A percentile compares a stretch with the other conserved stretches of the same genome.
Conservation (phyloP, 2,888 invertebrate genomes). For the Pristionchus mayeri region DNA sequence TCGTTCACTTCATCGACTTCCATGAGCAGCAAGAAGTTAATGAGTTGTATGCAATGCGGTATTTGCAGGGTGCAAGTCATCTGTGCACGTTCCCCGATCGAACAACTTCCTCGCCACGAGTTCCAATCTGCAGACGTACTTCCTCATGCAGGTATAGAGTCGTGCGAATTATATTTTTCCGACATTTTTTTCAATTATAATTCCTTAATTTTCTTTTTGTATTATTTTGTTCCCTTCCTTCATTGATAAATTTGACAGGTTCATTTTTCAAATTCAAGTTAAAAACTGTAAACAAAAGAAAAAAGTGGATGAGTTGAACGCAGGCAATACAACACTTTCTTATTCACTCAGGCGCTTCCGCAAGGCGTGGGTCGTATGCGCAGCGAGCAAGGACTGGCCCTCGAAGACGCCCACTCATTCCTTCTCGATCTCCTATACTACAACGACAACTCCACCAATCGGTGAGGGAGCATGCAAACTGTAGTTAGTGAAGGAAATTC, state of each 20-base stretch:
- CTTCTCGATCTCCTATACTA: slow-evolving; percentile 95
- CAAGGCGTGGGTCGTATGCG: slow-evolving; percentile 78
- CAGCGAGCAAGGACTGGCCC: slow-evolving; percentile 56
- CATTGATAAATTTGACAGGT: no score
- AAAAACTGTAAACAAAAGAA: no score
- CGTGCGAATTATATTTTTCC: background rate
- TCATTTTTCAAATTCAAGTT: no score
- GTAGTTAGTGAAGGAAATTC: slow-evolving; percentile 62
- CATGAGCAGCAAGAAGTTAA: background rate
- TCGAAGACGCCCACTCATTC: slow-evolving; percentile 84
- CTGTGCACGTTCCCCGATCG: slow-evolving; percentile 63
- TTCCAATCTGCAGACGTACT: slow-evolving; percentile 70
- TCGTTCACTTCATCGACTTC: background rate
- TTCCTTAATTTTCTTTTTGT: no score
- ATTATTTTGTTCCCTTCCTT: no score
- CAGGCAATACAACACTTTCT: background rate
- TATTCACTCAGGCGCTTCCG: slow-evolving; percentile 76
- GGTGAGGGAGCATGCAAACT: slow-evolving; percentile 53
- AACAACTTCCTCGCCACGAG: slow-evolving; percentile 72
- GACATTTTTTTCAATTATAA: background rate
- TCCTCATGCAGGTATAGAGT: slow-evolving; percentile 69
- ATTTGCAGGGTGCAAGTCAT: slow-evolving; percentile 63
- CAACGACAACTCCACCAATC: slow-evolving; percentile 95
- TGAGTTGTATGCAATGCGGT: background rate
- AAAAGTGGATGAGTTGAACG: background rate